Evolutionary conservation across 2,888 invertebrate genomes (phyloP).

Genomic region (Metacarcinus magister): DNA sequence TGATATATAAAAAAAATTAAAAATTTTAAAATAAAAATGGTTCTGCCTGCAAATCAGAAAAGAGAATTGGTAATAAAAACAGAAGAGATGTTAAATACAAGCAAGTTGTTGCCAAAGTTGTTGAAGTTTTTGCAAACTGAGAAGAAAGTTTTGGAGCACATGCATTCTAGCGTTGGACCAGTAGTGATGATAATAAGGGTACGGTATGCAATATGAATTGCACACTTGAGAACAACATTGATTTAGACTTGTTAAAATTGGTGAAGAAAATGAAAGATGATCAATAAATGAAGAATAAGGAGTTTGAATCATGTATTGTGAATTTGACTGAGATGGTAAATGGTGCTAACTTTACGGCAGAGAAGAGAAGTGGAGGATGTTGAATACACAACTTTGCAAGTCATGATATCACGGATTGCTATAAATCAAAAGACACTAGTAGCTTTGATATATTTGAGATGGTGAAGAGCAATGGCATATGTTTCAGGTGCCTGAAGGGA

Average conservation of each 20-base stretch:
- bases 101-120: conserved; percentile 20
- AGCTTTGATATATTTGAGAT: too few species aligned
- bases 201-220: not conserved
- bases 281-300: conserved; percentile 37
- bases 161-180: conserved; percentile 16
- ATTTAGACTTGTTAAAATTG: not conserved
- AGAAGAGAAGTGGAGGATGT: conserved; percentile 52
- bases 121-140: conserved; percentile 18
- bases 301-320: conserved; percentile 42
- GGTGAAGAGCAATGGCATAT: conserved; percentile 33
- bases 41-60: conserved; percentile 33
- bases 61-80: conserved; percentile 57
- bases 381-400: conserved; percentile 16
- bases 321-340: conserved; percentile 61
- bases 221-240: not conserved
- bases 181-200: conserved; percentile 33
- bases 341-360: not conserved
- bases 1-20: too few species aligned
- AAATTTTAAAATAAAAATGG: conserved; percentile 19
- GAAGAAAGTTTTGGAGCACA: conserved; percentile 29
- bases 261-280: conserved; percentile 28
- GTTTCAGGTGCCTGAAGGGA: conserved; percentile 47
- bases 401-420: conserved; percentile 47
- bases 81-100: not conserved
- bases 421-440: conserved; percentile 18